Evolutionary conservation across 2,797 vertebrate genomes (phyloP).

Genomic region (Semaprochilodus insignis): DNA sequence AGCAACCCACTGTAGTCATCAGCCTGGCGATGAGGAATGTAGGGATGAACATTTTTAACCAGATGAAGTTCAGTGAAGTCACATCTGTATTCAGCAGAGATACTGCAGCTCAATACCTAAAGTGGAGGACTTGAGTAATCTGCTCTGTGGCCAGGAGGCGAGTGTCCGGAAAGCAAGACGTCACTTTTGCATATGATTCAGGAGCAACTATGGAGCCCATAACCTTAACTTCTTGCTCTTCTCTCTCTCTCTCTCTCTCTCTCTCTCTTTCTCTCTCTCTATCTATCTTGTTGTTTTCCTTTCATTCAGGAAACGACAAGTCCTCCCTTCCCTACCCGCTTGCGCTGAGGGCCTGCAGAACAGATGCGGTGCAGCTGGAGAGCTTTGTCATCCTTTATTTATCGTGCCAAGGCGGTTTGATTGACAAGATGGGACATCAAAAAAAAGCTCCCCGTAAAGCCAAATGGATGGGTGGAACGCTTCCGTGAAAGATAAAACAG

Average conservation of each 20-base stretch:
- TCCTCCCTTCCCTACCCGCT: constrained; percentile 42
- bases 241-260: neutral
- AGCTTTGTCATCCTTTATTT: constrained; percentile 73
- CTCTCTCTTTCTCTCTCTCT: neutral
- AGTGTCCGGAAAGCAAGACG: neutral
- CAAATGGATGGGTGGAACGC: constrained; percentile 49
- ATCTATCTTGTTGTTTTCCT: neutral
- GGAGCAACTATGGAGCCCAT: constrained; percentile 12
- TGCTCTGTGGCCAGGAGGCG: neutral
- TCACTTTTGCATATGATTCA: neutral
- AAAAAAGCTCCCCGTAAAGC: constrained; percentile 57
- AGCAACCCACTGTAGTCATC: constrained; percentile 43
- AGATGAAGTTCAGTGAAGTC: neutral
- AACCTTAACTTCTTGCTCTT: neutral
- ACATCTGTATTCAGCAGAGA: neutral
- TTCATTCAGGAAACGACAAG: constrained; percentile 38
- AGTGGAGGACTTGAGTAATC: neutral
- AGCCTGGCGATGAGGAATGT: constrained; percentile 15
- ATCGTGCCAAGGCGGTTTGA: constrained; percentile 65
- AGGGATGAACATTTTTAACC: constrained; percentile 2
- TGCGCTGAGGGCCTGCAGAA: constrained; percentile 45
- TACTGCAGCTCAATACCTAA: neutral
- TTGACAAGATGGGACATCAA: constrained; percentile 68
- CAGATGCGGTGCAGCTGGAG: constrained; percentile 56
- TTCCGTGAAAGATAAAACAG: constrained; percentile 50